These are phyloP conservation scores for Drosophila melanosoma DNA, from an alignment of 2,888 invertebrate genomes.

Conservation along the genomic window DNA sequence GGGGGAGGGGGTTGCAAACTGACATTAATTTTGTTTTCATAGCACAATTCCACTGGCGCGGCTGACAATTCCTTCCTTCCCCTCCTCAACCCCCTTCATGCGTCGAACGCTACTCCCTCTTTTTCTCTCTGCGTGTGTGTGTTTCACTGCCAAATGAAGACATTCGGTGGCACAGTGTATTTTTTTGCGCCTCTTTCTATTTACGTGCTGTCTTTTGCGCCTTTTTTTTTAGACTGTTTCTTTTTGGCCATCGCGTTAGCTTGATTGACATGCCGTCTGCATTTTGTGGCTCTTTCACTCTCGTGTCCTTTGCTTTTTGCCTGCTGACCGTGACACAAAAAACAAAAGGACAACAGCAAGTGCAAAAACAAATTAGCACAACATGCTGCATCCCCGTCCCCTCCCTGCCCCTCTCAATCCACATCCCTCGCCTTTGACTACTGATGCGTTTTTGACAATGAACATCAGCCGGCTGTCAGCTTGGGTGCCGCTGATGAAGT, in stretches of 20 bases:
- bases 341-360: conserved; percentile 30
- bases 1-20: conserved; percentile 47
- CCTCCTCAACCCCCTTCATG: conserved; percentile 23
- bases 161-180: conserved; percentile 60
- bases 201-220: conserved; percentile 24
- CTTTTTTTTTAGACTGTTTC: conserved; percentile 16
- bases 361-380: conserved; percentile 69
- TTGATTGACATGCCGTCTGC: conserved; percentile 74
- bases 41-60: conserved; percentile 43
- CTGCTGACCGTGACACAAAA: conserved; percentile 70
- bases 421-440: conserved; percentile 8
- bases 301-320: conserved; percentile 50
- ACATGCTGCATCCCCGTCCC: conserved; percentile 3
- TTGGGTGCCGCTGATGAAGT: conserved; percentile 25
- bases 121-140: conserved; percentile 1
- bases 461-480: conserved; percentile 65
- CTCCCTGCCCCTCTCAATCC: not conserved
- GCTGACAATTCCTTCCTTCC: conserved; percentile 24
- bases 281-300: conserved; percentile 47
- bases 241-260: conserved; percentile 54
- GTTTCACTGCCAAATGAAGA: conserved; percentile 66
- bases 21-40: conserved; percentile 79
- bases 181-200: conserved; percentile 24
- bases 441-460: conserved; percentile 74
- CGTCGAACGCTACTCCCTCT: conserved; percentile 10